phyloP scores from a whole-genome alignment of 1,140 invertebrate species.

The Agrilus planipennis region DNA sequence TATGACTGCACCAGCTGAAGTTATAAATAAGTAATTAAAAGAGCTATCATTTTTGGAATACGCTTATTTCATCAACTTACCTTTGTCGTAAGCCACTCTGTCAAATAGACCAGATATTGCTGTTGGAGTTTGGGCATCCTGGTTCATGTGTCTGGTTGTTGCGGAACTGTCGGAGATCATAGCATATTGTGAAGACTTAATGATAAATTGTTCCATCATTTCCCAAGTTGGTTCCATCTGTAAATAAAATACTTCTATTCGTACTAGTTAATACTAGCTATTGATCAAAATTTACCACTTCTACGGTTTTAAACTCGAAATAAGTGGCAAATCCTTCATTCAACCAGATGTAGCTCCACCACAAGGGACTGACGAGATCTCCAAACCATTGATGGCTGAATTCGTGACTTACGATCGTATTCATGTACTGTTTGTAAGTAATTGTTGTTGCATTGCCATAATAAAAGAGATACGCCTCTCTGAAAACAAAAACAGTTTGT shows the following conservation, averaged over 20 bases:
- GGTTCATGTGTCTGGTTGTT: slow-evolving; percentile 1
- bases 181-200: background rate
- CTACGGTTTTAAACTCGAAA: slow-evolving; percentile 4
- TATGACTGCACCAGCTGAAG: background rate
- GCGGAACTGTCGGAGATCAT: slow-evolving; percentile 1
- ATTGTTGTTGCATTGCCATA: background rate
- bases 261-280: background rate
- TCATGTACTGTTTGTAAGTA: background rate
- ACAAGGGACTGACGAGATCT: slow-evolving; percentile 7
- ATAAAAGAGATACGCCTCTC: slow-evolving; percentile 6
- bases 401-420: slow-evolving; percentile 7
- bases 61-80: too few species aligned
- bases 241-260: too few species aligned
- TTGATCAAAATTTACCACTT: background rate
- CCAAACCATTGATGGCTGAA: slow-evolving; percentile 11
- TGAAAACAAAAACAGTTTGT: background rate
- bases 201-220: slow-evolving; percentile 8
- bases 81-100: slow-evolving; percentile 7
- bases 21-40: background rate
- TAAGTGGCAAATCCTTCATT: slow-evolving; percentile 11
- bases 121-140: background rate
- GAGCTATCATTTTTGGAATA: too few species aligned
- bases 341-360: slow-evolving; percentile 11
- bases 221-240: slow-evolving; percentile 6
- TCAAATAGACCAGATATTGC: slow-evolving; percentile 4